Evolutionary conservation across 2,113 vertebrate species (phyloP).

Genomic region (Hippoglossus stenolepis): DNA sequence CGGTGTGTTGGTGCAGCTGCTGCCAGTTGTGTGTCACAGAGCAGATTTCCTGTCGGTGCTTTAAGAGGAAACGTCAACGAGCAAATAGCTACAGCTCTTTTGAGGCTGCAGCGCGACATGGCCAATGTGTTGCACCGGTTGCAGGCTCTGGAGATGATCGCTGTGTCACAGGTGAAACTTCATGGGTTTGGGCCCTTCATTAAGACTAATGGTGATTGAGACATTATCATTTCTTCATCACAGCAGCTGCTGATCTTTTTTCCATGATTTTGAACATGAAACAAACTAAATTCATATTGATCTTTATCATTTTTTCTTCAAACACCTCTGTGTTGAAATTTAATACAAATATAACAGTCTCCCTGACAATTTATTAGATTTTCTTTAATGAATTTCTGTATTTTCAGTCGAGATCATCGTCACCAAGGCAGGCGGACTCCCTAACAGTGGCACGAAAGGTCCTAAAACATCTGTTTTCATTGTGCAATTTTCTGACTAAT

Average conservation of each 20-base stretch:
- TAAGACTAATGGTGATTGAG: not conserved
- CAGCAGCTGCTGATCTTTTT: not conserved
- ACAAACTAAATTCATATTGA: not conserved
- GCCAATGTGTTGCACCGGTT: slow-evolving; percentile 88
- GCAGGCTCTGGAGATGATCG: slow-evolving; percentile 86
- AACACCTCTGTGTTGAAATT: not conserved
- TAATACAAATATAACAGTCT: no score
- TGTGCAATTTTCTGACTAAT: slow-evolving; percentile 2
- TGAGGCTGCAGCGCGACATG: slow-evolving; percentile 92
- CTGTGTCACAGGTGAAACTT: slow-evolving; percentile 84
- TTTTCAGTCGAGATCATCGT: slow-evolving; percentile 63
- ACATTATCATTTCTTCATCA: not conserved
- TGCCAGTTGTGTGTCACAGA: slow-evolving; percentile 59
- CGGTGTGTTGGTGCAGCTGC: slow-evolving; percentile 66
- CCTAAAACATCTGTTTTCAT: not conserved
- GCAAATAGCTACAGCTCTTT: slow-evolving; percentile 87
- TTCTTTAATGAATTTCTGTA: not conserved
- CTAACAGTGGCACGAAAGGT: slow-evolving; percentile 56
- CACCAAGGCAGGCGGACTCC: slow-evolving; percentile 31
- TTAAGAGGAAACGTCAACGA: slow-evolving; percentile 81
- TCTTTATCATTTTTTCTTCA: not conserved
- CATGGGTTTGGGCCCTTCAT: not conserved
- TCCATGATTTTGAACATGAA: not conserved
- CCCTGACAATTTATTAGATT: no score
- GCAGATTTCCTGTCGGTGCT: slow-evolving; percentile 76